Evolutionary conservation across 53 echinoderm and acorn worm species (phyloP).

Genomic region (Echinarachnius parma): DNA sequence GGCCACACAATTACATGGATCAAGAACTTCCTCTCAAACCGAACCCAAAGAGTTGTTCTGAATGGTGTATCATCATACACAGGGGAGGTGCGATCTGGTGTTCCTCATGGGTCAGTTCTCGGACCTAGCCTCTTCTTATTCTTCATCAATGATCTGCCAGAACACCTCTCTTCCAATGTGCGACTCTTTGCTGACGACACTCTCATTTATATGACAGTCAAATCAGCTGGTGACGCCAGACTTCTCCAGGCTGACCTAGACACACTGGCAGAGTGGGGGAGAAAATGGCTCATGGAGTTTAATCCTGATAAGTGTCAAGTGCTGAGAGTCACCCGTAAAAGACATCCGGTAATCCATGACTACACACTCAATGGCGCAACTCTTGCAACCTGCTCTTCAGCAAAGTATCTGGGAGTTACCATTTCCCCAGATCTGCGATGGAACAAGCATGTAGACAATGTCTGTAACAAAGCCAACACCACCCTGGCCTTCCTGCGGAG

Average conservation of each 20-base stretch:
- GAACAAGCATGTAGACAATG: slow-evolving; percentile 41
- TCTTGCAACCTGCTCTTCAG: slow-evolving; percentile 3
- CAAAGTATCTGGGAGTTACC: slow-evolving; percentile 37
- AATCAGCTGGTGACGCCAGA: slow-evolving; percentile 10
- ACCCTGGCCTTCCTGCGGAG: slow-evolving; percentile 15
- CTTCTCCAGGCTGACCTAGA: slow-evolving; percentile 8
- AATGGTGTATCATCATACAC: not conserved
- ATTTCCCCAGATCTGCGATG: slow-evolving; percentile 34
- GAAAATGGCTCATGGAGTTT: slow-evolving; percentile 47
- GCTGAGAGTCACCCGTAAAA: slow-evolving; percentile 37
- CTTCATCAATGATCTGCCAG: too few relatives aligned
- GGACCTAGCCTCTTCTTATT: slow-evolving; percentile 7
- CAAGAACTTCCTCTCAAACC: slow-evolving; percentile 3
- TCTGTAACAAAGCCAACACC: slow-evolving; percentile 20
- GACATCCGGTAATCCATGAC: not conserved
- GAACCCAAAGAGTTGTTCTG: slow-evolving; percentile 6
- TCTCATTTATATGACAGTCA: slow-evolving; percentile 22
- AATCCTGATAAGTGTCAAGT: slow-evolving; percentile 44
- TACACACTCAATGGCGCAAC: slow-evolving; percentile 31
- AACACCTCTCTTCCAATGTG: slow-evolving; percentile 16
- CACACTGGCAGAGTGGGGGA: slow-evolving; percentile 32
- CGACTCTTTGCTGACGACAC: slow-evolving; percentile 17
- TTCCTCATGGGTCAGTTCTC: not conserved
- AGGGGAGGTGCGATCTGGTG: not conserved
- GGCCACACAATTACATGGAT: slow-evolving; percentile 11